phyloP scores from a whole-genome alignment of 2,888 invertebrate species.

The Aphidius colemani region DNA sequence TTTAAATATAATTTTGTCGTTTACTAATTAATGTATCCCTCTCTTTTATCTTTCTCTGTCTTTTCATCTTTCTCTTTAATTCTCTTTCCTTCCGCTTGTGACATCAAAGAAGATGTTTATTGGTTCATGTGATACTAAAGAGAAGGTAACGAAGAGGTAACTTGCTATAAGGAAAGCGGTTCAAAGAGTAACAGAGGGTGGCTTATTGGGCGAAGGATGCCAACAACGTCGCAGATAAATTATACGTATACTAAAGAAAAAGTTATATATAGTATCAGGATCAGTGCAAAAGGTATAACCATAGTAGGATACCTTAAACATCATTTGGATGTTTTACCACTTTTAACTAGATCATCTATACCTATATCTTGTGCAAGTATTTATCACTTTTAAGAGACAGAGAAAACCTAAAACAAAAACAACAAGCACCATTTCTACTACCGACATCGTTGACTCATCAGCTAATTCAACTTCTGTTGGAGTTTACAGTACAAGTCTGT shows the following conservation, averaged over 20 bases:
- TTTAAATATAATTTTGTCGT: slow-evolving; percentile 69
- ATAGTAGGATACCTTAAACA: no score
- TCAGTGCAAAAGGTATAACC: no score
- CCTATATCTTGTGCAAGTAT: no score
- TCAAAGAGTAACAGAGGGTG: slow-evolving; percentile 41
- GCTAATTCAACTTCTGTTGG: slow-evolving; percentile 54
- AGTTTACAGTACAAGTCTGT: slow-evolving; percentile 29
- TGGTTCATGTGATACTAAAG: slow-evolving; percentile 63
- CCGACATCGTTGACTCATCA: slow-evolving; percentile 53
- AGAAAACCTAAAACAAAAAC: no score
- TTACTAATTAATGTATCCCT: slow-evolving; percentile 65
- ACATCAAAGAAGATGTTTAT: slow-evolving; percentile 65
- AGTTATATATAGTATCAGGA: slow-evolving; percentile 4
- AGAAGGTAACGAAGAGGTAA: slow-evolving; percentile 61
- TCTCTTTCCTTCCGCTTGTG: slow-evolving; percentile 19
- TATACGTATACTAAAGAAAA: slow-evolving; percentile 39
- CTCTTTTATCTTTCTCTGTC: slow-evolving; percentile 21
- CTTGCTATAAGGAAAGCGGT: slow-evolving; percentile 53
- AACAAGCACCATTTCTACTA: slow-evolving; percentile 22
- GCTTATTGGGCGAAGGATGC: slow-evolving; percentile 30
- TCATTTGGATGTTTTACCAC: slow-evolving; percentile 21
- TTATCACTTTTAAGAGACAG: no score
- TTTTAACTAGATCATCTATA: no score
- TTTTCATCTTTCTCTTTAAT: no score
- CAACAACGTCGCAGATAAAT: slow-evolving; percentile 41